Conservation (phyloP, 1,140 invertebrate species). For the Saccostrea glomerata region DNA sequence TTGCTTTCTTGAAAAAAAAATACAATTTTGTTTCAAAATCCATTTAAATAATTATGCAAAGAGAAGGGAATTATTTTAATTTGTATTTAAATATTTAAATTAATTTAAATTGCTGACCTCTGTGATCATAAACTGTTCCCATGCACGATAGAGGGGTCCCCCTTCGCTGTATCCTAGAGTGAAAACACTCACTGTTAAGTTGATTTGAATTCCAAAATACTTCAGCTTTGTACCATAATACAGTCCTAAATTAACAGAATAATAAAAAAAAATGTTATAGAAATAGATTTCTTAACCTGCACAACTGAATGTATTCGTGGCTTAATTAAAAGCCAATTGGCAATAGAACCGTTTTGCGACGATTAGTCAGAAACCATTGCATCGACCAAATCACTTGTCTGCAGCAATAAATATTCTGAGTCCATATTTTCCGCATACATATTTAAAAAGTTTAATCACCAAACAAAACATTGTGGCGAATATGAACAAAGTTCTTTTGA, state of each 20-base stretch:
- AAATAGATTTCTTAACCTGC: too few species aligned
- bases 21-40: neutral
- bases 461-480: too few species aligned
- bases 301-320: too few species aligned
- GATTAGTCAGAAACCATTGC: too few species aligned
- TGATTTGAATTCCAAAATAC: constrained; percentile 67
- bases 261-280: neutral
- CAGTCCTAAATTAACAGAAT: constrained; percentile 46
- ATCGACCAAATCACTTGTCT: too few species aligned
- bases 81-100: neutral
- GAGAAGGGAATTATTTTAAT: neutral
- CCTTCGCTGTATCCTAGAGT: constrained; percentile 68
- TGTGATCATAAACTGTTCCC: constrained; percentile 67
- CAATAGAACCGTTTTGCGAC: too few species aligned
- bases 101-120: constrained; percentile 51
- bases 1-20: constrained; percentile 48
- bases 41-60: neutral
- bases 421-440: too few species aligned
- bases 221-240: constrained; percentile 66
- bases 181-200: constrained; percentile 65
- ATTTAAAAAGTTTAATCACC: too few species aligned
- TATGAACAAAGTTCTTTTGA: too few species aligned
- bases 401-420: neutral
- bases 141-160: constrained; percentile 66
- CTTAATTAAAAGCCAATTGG: too few species aligned